phyloP scores from a whole-genome alignment of 2,888 invertebrate genomes.

The Drosophila gaucha region DNA sequence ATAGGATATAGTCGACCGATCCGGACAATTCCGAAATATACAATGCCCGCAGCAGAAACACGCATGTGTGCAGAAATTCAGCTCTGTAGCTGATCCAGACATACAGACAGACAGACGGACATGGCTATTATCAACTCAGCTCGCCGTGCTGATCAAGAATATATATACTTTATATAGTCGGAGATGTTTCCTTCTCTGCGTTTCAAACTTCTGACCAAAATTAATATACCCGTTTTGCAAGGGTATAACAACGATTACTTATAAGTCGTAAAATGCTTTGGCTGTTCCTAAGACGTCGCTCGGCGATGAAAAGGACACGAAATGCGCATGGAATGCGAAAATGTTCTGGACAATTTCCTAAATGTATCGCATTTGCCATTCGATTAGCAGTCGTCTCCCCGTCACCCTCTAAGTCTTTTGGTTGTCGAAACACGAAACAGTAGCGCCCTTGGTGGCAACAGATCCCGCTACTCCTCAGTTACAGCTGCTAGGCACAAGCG shows the following conservation, averaged over 20 bases:
- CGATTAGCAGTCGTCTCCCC: conserved; percentile 62
- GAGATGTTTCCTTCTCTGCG: too few species aligned
- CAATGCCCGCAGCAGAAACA: too few species aligned
- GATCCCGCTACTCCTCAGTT: background rate
- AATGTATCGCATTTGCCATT: conserved; percentile 66
- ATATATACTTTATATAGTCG: too few species aligned
- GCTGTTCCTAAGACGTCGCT: conserved; percentile 37
- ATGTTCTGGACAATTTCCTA: conserved; percentile 70
- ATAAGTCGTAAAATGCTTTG: conserved; percentile 70
- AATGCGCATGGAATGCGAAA: conserved; percentile 67
- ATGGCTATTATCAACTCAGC: too few species aligned
- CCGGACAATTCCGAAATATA: too few species aligned
- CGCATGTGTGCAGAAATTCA: too few species aligned
- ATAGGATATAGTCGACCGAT: too few species aligned
- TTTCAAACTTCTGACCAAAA: too few species aligned
- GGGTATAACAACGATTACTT: conserved; percentile 76
- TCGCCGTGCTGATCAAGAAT: too few species aligned
- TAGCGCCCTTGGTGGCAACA: conserved; percentile 31
- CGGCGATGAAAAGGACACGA: conserved; percentile 58
- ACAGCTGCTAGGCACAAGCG: conserved; percentile 7
- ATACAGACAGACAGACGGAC: too few species aligned
- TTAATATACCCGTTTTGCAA: too few species aligned
- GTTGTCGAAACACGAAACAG: conserved; percentile 54
- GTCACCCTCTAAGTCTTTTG: conserved; percentile 21
- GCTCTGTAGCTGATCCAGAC: too few species aligned